phyloP scores from a whole-genome alignment of 2,888 invertebrate genomes.

The Mantis religiosa region DNA sequence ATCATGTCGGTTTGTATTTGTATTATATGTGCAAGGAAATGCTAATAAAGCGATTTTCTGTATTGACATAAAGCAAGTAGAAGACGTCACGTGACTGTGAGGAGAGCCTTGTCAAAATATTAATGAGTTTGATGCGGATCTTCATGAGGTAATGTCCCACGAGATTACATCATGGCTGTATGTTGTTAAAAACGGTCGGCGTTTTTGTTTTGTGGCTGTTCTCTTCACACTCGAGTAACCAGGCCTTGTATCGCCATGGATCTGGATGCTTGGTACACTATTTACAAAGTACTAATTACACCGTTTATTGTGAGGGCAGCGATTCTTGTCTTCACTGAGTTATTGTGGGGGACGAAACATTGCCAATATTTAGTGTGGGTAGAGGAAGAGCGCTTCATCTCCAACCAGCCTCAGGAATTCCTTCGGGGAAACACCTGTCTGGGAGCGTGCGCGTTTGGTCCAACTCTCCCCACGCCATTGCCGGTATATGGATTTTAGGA shows the following conservation, averaged over 20 bases:
- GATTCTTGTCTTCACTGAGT: constrained; percentile 3
- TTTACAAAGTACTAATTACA: constrained; percentile 14
- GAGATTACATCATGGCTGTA: not conserved
- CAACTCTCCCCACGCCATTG: too few relatives aligned
- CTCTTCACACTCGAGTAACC: constrained; percentile 15
- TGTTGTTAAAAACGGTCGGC: not conserved
- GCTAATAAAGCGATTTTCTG: too few relatives aligned
- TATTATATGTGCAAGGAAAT: too few relatives aligned
- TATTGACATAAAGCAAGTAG: too few relatives aligned
- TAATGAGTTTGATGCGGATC: not conserved
- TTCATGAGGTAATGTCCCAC: not conserved
- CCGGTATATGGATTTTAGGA: too few relatives aligned
- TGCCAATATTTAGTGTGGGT: not conserved
- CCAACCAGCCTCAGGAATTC: not conserved
- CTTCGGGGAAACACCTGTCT: not conserved
- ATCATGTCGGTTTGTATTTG: too few relatives aligned
- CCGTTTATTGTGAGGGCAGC: not conserved
- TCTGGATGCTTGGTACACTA: not conserved
- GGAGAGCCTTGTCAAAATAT: not conserved
- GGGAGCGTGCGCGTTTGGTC: not conserved
- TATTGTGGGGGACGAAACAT: not conserved
- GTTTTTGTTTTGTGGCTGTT: not conserved
- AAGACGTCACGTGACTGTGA: too few relatives aligned
- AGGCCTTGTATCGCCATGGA: not conserved
- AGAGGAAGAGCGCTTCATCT: not conserved